Conservation (phyloP, 2,888 invertebrate species). For the Candidula unifasciata region DNA sequence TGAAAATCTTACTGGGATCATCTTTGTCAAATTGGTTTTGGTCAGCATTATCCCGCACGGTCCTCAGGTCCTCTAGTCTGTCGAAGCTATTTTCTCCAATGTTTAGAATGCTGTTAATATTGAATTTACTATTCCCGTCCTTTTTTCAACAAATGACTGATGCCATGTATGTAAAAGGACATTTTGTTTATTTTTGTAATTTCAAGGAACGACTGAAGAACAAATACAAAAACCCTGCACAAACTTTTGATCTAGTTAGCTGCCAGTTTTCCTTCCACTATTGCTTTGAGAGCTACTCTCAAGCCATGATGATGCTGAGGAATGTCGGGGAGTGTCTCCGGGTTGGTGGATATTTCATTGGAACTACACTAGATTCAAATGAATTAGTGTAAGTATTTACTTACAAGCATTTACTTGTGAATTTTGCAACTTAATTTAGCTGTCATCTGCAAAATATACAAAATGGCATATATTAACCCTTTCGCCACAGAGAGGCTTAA, state of each 20-base stretch:
- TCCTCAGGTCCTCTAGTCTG: too few species aligned
- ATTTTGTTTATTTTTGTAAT: not conserved
- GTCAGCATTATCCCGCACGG: too few species aligned
- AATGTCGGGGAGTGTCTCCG: constrained; percentile 94
- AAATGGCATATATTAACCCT: too few species aligned
- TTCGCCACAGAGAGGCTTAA: too few species aligned
- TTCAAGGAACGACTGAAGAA: constrained; percentile 73
- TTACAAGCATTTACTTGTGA: too few species aligned
- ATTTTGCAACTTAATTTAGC: too few species aligned
- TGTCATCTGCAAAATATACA: too few species aligned
- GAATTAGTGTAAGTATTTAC: constrained; percentile 86
- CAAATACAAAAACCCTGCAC: constrained; percentile 87
- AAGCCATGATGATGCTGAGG: constrained; percentile 93
- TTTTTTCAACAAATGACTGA: not conserved
- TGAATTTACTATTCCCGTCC: not conserved
- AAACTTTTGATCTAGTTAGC: constrained; percentile 91
- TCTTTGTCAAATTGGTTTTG: too few species aligned
- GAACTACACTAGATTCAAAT: constrained; percentile 95
- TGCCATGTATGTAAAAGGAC: too few species aligned
- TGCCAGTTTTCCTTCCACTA: constrained; percentile 99
- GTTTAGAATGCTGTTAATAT: not conserved
- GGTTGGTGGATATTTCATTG: constrained; percentile 96
- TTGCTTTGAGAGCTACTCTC: constrained; percentile 79
- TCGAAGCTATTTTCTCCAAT: too few species aligned
- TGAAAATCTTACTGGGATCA: too few species aligned